A percentile compares a stretch with the other conserved stretches of the same genome.
These are phyloP conservation scores for Camptogramma bilineatum DNA, from an alignment of 2,888 invertebrate genomes.

Conservation along the genomic window DNA sequence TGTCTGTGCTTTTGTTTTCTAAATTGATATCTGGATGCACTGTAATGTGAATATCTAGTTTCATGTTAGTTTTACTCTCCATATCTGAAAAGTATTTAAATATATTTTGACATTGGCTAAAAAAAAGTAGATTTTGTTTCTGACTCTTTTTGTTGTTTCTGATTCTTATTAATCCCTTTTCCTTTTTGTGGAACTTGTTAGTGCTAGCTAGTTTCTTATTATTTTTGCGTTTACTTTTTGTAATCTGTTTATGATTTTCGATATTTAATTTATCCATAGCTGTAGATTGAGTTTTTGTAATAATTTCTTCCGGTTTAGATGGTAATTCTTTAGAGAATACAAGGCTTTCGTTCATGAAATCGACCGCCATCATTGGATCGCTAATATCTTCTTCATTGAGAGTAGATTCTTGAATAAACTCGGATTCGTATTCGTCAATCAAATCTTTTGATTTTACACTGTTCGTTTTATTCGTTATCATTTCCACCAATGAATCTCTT, in stretches of 20 bases:
- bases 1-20: slow-evolving; percentile 35
- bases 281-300: slow-evolving; percentile 21
- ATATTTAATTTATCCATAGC: slow-evolving; percentile 3
- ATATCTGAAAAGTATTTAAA: slow-evolving; percentile 59
- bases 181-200: slow-evolving; percentile 35
- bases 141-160: slow-evolving; percentile 7
- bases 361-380: slow-evolving; percentile 43
- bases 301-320: slow-evolving; percentile 18
- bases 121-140: slow-evolving; percentile 41
- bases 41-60: slow-evolving; percentile 66
- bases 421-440: slow-evolving; percentile 7
- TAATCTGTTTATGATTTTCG: neutral
- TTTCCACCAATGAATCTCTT: slow-evolving; percentile 7
- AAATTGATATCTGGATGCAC: slow-evolving; percentile 50
- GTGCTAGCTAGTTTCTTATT: slow-evolving; percentile 29
- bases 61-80: slow-evolving; percentile 57
- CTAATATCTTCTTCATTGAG: slow-evolving; percentile 39
- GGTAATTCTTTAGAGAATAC: slow-evolving; percentile 32
- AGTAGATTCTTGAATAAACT: slow-evolving; percentile 12
- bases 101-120: slow-evolving; percentile 57
- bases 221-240: slow-evolving; percentile 7
- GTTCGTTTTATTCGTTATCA: slow-evolving; percentile 5
- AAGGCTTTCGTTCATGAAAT: slow-evolving; percentile 43
- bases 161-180: slow-evolving; percentile 15
- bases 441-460: neutral